Conservation (phyloP, 2,797 vertebrate genomes). For the Ceyx erithaca region DNA sequence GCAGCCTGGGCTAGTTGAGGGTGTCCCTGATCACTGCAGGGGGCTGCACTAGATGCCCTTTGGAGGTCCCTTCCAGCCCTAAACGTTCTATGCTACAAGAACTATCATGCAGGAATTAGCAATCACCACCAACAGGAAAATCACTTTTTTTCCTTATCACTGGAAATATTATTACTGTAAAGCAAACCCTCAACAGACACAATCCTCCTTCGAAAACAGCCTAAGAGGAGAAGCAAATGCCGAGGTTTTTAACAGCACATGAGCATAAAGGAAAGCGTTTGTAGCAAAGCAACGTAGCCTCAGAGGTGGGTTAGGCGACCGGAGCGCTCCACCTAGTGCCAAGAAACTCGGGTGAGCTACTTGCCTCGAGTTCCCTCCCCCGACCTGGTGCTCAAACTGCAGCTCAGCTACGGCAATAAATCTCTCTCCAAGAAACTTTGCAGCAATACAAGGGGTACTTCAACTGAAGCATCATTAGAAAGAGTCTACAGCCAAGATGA, state of each 20-base stretch:
- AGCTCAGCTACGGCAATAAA: not conserved
- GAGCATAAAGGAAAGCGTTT: not conserved
- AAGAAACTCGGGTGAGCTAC: fast-evolving
- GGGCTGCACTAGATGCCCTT: too few species aligned
- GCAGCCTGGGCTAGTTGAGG: too few species aligned
- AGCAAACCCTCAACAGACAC: not conserved
- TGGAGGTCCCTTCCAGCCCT: too few species aligned
- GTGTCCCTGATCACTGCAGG: too few species aligned
- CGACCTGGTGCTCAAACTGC: fast-evolving
- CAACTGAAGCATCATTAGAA: not conserved
- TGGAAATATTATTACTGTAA: not conserved
- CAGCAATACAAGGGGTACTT: not conserved
- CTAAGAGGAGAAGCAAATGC: not conserved
- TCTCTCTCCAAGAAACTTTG: not conserved
- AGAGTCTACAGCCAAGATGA: not conserved
- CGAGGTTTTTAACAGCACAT: not conserved
- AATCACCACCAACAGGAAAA: not conserved
- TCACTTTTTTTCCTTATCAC: not conserved
- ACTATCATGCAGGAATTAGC: not conserved
- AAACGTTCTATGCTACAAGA: not conserved
- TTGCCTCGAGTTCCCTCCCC: fast-evolving
- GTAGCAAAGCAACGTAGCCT: fast-evolving
- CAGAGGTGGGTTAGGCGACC: not conserved
- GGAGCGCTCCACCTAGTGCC: constrained; percentile 63
- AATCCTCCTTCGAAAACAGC: not conserved